Conservation (phyloP, 2,797 vertebrate species). For the Melanotaenia maccullochi region DNA sequence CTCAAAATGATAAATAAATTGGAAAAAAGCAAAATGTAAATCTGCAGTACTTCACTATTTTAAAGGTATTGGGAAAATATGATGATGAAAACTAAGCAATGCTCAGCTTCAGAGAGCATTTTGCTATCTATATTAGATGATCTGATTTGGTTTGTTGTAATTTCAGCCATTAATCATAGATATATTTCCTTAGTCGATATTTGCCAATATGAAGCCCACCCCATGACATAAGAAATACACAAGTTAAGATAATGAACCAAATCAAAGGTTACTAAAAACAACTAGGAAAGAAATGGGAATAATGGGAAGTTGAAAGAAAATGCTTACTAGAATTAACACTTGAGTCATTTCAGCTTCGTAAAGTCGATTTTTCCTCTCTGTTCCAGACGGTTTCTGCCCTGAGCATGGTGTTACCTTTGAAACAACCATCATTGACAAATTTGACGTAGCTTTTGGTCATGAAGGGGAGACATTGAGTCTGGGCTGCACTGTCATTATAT, state of each 20-base stretch:
- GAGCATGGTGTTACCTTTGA: slow-evolving; percentile 93
- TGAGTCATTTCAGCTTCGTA: neutral
- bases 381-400: slow-evolving; percentile 87
- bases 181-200: neutral
- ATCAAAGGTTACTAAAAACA: neutral
- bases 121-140: too few relatives aligned
- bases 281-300: neutral
- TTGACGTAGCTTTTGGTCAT: slow-evolving; percentile 91
- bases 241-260: neutral
- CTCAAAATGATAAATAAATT: neutral
- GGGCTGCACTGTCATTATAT: slow-evolving; percentile 93
- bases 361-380: neutral
- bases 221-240: neutral
- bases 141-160: neutral
- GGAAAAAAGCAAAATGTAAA: neutral
- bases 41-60: neutral
- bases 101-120: too few relatives aligned
- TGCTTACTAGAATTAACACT: neutral
- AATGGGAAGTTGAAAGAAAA: neutral
- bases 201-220: neutral
- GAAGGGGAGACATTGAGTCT: slow-evolving; percentile 96
- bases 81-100: too few relatives aligned
- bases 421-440: slow-evolving; percentile 92
- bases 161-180: neutral
- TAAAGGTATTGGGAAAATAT: neutral